These are phyloP conservation scores for Eupithecia dodoneata DNA, from an alignment of 2,888 invertebrate genomes.

Conservation along the genomic window DNA sequence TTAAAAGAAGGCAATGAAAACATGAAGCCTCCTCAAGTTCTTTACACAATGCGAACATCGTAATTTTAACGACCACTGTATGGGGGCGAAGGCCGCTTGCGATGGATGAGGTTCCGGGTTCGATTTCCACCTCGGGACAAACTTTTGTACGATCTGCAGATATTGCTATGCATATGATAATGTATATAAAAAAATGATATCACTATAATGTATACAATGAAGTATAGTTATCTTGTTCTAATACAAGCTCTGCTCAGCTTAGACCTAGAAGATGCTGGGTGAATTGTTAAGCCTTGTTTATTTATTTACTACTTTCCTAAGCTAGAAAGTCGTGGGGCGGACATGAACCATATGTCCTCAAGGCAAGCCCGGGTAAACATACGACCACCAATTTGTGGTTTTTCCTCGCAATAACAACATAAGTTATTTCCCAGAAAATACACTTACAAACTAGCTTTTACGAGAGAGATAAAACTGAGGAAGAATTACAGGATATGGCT, in stretches of 20 bases:
- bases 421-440: slow-evolving; percentile 44
- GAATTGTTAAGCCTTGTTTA: background rate
- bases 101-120: background rate
- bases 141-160: background rate
- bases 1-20: background rate
- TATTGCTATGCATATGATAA: background rate
- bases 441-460: slow-evolving; percentile 45
- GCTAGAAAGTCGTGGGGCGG: background rate
- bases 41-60: background rate
- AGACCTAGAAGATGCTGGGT: background rate
- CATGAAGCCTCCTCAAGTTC: background rate
- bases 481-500: slow-evolving; percentile 41
- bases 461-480: slow-evolving; percentile 42
- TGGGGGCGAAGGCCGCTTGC: background rate
- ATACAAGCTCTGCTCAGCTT: background rate
- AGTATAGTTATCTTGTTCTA: background rate
- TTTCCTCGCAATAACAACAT: slow-evolving; percentile 45
- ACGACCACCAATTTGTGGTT: slow-evolving; percentile 29
- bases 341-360: background rate
- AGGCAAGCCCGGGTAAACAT: background rate
- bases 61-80: background rate
- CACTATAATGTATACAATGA: no score
- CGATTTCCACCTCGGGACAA: background rate
- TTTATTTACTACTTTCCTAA: background rate
- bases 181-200: no score